Conservation (phyloP, 2,113 vertebrate species). For the Tringa solitaria region DNA sequence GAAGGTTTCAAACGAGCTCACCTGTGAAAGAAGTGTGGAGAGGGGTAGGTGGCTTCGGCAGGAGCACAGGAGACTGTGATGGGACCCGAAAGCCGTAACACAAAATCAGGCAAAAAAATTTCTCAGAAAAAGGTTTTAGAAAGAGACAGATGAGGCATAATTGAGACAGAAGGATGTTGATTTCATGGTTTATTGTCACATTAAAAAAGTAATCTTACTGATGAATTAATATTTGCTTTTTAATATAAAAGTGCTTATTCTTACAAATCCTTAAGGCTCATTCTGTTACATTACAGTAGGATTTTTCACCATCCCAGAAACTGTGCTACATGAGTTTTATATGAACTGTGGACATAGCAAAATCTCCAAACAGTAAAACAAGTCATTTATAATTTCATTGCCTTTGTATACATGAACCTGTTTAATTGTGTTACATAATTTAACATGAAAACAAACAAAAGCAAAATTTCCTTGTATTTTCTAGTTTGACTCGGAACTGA, state of each 20-base stretch:
- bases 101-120: neutral
- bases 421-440: neutral
- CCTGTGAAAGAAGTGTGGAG: neutral
- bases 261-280: slow-evolving; percentile 74
- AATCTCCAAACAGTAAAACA: slow-evolving; percentile 60
- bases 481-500: neutral
- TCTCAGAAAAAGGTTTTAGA: slow-evolving; percentile 16
- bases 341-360: slow-evolving; percentile 56
- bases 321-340: slow-evolving; percentile 52
- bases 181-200: slow-evolving; percentile 74
- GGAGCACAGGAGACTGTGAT: neutral
- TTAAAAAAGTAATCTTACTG: slow-evolving; percentile 75
- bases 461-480: neutral
- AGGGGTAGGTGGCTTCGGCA: neutral
- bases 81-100: neutral
- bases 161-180: slow-evolving; percentile 69
- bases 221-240: slow-evolving; percentile 75
- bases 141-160: slow-evolving; percentile 47
- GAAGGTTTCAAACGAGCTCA: neutral
- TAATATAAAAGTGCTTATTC: slow-evolving; percentile 75
- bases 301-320: slow-evolving; percentile 66
- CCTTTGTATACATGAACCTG: slow-evolving; percentile 20
- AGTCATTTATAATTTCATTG: neutral
- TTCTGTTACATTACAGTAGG: slow-evolving; percentile 69
- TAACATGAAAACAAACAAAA: neutral